Evolutionary conservation across 2,113 vertebrate species (phyloP).

Genomic region (Amphiprion percula): DNA sequence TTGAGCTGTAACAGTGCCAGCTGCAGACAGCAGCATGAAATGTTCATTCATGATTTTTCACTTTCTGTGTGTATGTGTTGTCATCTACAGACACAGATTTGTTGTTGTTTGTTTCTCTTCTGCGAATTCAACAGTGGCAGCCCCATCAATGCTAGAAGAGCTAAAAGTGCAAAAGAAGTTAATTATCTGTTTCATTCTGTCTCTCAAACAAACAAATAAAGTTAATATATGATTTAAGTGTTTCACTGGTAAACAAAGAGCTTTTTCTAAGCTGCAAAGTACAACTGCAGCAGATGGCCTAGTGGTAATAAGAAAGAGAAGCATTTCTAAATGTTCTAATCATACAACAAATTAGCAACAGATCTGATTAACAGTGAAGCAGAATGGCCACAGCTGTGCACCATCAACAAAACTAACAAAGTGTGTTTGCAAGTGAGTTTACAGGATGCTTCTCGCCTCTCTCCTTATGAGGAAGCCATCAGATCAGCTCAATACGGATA

Average conservation of each 20-base stretch:
- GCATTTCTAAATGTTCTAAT: conserved; percentile 26
- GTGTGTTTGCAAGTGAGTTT: conserved; percentile 31
- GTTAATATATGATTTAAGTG: neutral
- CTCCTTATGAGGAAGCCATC: conserved; percentile 53
- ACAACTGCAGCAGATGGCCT: conserved; percentile 23
- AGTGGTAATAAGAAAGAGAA: conserved; percentile 27
- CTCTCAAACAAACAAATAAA: neutral
- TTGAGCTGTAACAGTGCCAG: conserved; percentile 5
- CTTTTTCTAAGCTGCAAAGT: conserved; percentile 10
- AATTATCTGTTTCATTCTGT: conserved; percentile 12
- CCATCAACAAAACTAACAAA: conserved; percentile 46
- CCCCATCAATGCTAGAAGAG: neutral
- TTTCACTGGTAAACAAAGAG: conserved; percentile 19
- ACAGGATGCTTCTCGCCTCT: conserved; percentile 31
- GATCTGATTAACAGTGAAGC: conserved; percentile 30
- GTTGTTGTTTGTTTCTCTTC: conserved; percentile 5
- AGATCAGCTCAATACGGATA: conserved; percentile 57
- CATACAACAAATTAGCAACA: conserved; percentile 24
- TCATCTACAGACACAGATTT: neutral
- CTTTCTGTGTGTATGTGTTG: neutral
- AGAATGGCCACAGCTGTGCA: conserved; percentile 50
- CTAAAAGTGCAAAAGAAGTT: neutral
- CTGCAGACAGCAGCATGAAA: conserved; percentile 19
- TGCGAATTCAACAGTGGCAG: neutral
- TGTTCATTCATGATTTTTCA: conserved; percentile 12